Percentiles rank a stretch among this genome's conserved stretches.
Conservation (phyloP, 2,113 vertebrate species). For the Hippocampus barbouri region DNA sequence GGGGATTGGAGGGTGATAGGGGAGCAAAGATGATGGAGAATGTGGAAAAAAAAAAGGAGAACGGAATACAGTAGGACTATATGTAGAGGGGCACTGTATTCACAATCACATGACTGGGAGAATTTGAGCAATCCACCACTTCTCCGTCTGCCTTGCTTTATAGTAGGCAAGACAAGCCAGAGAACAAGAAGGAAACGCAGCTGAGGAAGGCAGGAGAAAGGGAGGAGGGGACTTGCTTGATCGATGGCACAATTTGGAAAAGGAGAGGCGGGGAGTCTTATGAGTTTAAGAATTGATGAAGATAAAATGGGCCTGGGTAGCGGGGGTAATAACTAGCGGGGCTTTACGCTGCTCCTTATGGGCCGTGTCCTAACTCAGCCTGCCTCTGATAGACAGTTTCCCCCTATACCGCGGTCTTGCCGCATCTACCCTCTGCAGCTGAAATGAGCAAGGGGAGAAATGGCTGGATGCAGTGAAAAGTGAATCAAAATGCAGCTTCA, state of each 20-base stretch:
- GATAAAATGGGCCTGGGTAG: conserved; percentile 68
- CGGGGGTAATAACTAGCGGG: conserved; percentile 68
- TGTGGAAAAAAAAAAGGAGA: background rate
- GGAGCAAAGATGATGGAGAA: background rate
- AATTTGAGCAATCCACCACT: conserved; percentile 50
- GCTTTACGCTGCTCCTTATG: conserved; percentile 60
- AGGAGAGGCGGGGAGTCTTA: conserved; percentile 69
- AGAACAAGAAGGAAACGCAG: conserved; percentile 24
- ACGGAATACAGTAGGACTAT: conserved; percentile 12
- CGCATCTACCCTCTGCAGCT: conserved; percentile 23
- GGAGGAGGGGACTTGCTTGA: conserved; percentile 52
- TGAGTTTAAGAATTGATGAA: conserved; percentile 78
- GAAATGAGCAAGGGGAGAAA: conserved; percentile 25
- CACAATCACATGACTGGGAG: conserved; percentile 53
- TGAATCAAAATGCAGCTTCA: conserved; percentile 2
- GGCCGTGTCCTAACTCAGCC: conserved; percentile 46
- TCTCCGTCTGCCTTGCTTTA: conserved; percentile 48
- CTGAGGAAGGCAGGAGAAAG: conserved; percentile 25
- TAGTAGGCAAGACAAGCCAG: conserved; percentile 30
- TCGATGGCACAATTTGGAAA: conserved; percentile 74
- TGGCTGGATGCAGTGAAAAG: conserved; percentile 3
- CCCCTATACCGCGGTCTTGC: conserved; percentile 23
- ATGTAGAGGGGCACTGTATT: conserved; percentile 27
- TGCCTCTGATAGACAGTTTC: conserved; percentile 49
- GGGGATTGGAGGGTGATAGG: background rate